These are phyloP conservation scores for Triplophysa bombifrons DNA, from an alignment of 2,797 vertebrate genomes.

Conservation along the genomic window DNA sequence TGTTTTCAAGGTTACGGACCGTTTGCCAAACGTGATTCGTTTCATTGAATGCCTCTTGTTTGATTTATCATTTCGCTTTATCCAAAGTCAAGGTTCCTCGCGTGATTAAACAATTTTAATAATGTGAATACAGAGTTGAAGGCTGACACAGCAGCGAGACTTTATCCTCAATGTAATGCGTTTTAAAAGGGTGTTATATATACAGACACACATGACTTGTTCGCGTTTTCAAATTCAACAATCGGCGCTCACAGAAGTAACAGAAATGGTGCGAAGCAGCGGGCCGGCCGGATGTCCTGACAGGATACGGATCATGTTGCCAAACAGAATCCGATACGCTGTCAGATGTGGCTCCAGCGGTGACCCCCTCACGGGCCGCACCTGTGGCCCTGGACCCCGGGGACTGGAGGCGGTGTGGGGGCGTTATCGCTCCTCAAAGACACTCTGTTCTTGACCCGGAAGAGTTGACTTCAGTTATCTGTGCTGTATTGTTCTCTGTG, in stretches of 20 bases:
- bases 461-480: background rate
- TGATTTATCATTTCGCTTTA: background rate
- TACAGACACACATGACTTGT: background rate
- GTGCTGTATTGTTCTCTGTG: background rate
- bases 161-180: background rate
- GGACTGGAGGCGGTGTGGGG: conserved; percentile 14
- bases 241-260: conserved; percentile 1
- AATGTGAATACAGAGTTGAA: background rate
- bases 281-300: conserved; percentile 70
- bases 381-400: conserved; percentile 57
- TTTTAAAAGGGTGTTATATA: background rate
- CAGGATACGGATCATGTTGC: conserved; percentile 82
- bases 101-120: background rate
- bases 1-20: conserved; percentile 23
- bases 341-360: conserved; percentile 74
- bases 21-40: background rate
- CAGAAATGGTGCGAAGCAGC: background rate
- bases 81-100: background rate
- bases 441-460: conserved; percentile 23
- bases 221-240: background rate
- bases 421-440: conserved; percentile 14
- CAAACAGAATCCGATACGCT: conserved; percentile 76
- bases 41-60: background rate
- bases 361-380: conserved; percentile 55
- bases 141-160: background rate